Evolutionary conservation across 2,888 invertebrate species (phyloP).

Genomic region (Clivina fossor): DNA sequence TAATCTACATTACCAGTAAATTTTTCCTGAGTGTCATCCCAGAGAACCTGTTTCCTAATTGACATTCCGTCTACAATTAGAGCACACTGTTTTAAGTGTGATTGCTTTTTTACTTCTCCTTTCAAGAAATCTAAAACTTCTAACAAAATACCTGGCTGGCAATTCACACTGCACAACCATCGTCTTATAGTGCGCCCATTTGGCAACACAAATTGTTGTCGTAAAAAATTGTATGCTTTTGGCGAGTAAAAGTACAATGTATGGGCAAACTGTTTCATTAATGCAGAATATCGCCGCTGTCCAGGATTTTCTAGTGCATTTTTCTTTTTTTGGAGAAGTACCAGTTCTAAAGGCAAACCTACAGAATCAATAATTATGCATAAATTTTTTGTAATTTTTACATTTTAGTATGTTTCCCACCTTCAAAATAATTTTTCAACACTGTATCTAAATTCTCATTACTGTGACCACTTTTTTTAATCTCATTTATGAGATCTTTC

Average conservation of each 20-base stretch:
- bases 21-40: not conserved
- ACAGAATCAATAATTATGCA: no score
- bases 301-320: not conserved
- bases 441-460: no score
- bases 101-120: not conserved
- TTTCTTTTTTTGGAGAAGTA: no score
- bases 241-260: slow-evolving; percentile 8
- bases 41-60: slow-evolving; percentile 14
- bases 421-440: no score
- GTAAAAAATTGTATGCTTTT: not conserved
- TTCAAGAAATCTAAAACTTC: no score
- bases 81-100: slow-evolving; percentile 5
- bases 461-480: no score
- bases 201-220: not conserved
- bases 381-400: no score
- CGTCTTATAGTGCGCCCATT: not conserved
- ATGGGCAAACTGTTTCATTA: slow-evolving; percentile 5
- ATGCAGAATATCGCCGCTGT: not conserved
- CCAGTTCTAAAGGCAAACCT: no score
- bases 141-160: not conserved
- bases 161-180: not conserved
- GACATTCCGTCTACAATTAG: slow-evolving; percentile 6
- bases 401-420: no score
- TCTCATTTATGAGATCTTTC: no score
- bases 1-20: slow-evolving; percentile 16